Conservation (phyloP, 2,888 invertebrate genomes). For the Drosophila greeni region DNA sequence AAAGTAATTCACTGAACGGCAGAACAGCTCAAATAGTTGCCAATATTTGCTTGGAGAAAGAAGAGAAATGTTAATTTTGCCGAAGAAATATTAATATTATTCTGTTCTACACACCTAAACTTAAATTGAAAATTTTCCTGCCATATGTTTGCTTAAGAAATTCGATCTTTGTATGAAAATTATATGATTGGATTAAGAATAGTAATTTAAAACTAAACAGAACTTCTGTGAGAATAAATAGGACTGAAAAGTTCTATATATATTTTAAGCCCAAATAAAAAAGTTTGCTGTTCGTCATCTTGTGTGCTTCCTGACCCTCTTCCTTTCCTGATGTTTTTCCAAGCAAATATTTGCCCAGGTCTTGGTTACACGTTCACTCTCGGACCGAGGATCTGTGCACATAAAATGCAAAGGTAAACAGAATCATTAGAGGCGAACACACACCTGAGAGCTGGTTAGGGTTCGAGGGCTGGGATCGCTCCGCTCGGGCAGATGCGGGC, state of each 20-base stretch:
- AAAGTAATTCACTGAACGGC: conserved; percentile 2
- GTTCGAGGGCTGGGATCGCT: conserved; percentile 2
- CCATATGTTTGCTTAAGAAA: conserved; percentile 2
- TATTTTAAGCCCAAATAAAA: neutral
- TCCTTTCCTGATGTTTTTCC: neutral
- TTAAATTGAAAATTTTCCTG: conserved; percentile 1
- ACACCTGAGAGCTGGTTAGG: conserved; percentile 38
- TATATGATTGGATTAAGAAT: neutral
- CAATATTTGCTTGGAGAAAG: conserved; percentile 1
- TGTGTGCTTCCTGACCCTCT: neutral
- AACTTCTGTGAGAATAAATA: neutral
- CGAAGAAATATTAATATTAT: neutral
- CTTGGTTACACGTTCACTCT: conserved; percentile 28
- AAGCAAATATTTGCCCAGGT: conserved; percentile 7
- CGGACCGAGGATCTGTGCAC: conserved; percentile 37
- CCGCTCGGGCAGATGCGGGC: conserved; percentile 31
- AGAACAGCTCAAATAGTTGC: conserved; percentile 1
- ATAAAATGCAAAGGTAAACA: conserved; percentile 64
- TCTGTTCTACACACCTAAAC: neutral
- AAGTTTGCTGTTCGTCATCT: neutral
- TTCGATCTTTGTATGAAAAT: neutral
- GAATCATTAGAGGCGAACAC: conserved; percentile 55
- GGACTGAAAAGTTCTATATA: too few relatives aligned
- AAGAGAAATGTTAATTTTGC: neutral
- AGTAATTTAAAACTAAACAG: neutral